Percentiles rank a stretch among this genome's conserved stretches.
Evolutionary conservation across 2,888 invertebrate genomes (phyloP).

Genomic region (Ligdia adustata): DNA sequence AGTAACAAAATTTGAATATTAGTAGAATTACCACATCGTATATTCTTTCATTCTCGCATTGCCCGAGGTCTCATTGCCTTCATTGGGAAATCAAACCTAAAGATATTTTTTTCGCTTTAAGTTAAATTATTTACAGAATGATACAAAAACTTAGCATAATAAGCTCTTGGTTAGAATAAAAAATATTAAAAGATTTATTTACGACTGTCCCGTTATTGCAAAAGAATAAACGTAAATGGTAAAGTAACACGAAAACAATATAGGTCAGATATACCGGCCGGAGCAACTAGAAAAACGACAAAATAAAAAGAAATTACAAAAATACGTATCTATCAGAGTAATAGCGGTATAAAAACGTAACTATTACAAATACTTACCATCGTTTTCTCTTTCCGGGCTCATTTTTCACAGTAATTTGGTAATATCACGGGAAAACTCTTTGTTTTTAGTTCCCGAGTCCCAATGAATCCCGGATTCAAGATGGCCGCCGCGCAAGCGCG

Average conservation of each 20-base stretch:
- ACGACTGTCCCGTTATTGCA: no score
- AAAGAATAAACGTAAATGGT: no score
- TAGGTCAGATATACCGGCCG: neutral
- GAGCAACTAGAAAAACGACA: neutral
- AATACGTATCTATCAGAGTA: neutral
- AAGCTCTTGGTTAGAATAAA: no score
- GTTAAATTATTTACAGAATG: no score
- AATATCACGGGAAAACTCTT: constrained; percentile 33
- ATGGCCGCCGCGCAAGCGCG: constrained; percentile 52
- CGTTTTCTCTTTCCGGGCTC: constrained; percentile 64
- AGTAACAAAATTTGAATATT: no score
- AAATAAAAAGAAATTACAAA: neutral
- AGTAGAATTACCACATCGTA: no score
- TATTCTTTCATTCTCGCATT: no score
- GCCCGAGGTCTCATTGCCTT: no score
- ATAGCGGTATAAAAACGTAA: neutral
- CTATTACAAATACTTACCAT: constrained; percentile 51
- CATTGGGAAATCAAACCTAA: no score
- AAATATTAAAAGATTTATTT: no score
- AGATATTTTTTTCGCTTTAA: no score
- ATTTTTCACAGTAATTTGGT: constrained; percentile 46
- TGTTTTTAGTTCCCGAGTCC: constrained; percentile 51
- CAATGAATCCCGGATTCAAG: constrained; percentile 41
- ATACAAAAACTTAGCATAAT: no score
- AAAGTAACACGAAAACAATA: neutral